phyloP scores from a whole-genome alignment of 2,797 vertebrate species.

The Erethizon dorsatum region DNA sequence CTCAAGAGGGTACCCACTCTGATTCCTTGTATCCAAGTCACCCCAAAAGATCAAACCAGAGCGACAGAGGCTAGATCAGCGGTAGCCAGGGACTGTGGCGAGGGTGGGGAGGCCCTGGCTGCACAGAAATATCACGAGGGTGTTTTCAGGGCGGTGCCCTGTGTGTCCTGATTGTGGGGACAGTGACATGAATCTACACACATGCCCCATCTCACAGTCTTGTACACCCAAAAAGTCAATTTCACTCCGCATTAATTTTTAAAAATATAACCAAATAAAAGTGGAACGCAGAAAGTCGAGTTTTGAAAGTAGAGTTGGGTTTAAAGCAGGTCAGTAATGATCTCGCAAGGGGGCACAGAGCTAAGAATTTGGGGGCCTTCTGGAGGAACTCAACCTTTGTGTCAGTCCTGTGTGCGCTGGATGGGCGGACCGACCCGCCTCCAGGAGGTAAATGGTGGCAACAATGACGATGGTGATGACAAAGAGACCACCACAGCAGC shows the following conservation, averaged over 20 bases:
- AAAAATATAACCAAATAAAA: not conserved
- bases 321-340: not conserved
- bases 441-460: fast-evolving
- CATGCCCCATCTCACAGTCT: not conserved
- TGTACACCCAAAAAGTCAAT: fast-evolving
- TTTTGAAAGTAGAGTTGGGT: not conserved
- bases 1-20: not conserved
- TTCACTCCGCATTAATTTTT: not conserved
- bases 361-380: not conserved
- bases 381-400: not conserved
- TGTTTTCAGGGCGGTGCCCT: fast-evolving
- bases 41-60: fast-evolving
- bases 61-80: fast-evolving
- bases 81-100: fast-evolving
- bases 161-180: fast-evolving
- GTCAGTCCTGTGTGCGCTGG: fast-evolving
- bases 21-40: no score
- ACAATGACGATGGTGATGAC: fast-evolving
- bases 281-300: not conserved
- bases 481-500: not conserved
- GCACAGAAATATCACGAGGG: not conserved
- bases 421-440: not conserved
- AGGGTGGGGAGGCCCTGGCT: not conserved
- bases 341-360: not conserved
- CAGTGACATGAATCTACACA: fast-evolving